Base-by-base conservation (phyloP, 1,140 invertebrate species). In the Neodiprion pinetum region DNA sequence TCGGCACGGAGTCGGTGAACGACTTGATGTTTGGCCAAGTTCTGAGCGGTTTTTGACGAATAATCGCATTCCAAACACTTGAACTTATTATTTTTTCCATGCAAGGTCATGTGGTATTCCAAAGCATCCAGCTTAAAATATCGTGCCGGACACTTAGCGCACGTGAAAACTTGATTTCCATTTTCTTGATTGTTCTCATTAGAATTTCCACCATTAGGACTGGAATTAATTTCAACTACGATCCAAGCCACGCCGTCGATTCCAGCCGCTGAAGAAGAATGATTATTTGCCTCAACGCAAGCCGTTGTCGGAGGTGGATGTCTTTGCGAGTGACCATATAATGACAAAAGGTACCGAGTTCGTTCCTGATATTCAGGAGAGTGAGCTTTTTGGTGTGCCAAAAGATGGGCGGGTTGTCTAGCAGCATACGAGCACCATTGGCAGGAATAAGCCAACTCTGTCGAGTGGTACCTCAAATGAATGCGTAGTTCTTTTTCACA, bases 31-130 rank as follows among this genome's bases (percentile, higher is more conserved):
- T 94, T 93, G 0, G 92, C 91, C n/a, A 96, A 84, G 81, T 95
- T 94, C 21, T 94, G 93, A 17, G 92, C 90, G 9, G 94, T 95
- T 80, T 94, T 94, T 0, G 95, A 94, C 48, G 93, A 92, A 85
- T 96, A 97, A 82, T 94, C 93, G 86, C 96, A 97, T 76, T 93
- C 91, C n/a, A 92, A 91, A 82, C 96, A 97, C 76, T 93, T 93
- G 81, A 93, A 92, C 21, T 91, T 89, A 28, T 92, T 92, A 21
- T 91, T 90, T 1, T 93, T 91, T 0, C 93, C 93, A 74, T 95
- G 93, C 68, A 95, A 84, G 9, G 91, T 92, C 81, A 91, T 89
- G 78, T 96, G 95, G 81, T 94, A 94, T 72, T 92, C 91, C 70
- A 96, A 85, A 70, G 93, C 91, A 71, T 92, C 90, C 73, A 90